Evolutionary conservation across 2,888 invertebrate species (phyloP), one percentile per base, ranked within the genome.

Genomic region (Microctonus hyperodae): DNA sequence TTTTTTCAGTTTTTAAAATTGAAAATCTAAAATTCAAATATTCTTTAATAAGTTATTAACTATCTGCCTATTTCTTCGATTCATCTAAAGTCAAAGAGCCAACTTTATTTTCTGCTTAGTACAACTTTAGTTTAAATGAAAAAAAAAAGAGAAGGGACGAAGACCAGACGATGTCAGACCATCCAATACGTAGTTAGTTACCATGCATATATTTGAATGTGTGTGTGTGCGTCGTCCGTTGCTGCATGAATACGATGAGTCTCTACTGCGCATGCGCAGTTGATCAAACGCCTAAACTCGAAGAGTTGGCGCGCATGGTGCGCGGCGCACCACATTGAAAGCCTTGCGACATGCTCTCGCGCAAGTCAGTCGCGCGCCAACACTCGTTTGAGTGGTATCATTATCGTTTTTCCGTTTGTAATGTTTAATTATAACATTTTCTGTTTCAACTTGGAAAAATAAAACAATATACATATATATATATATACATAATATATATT

Each of bases 311-410:
- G 80, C 77, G 77, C n/a, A n/a, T n/a, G n/a, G n/a, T n/a, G 74
- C 78, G 80, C 77, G 77, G n/a, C n/a, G n/a, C 76, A 77, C 76
- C 75, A 77, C 79, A 82, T 81, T 83, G 79, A 83, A 83, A 83
- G 79, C 81, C 44, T 83, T 83, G 80, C 81, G 81, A 81, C 83
- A 82, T 82, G 81, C 75, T 72, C 76, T 74, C 71, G 72, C 74
- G 78, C 72, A 72, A 79, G 74, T 80, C 83, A 83, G 83, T 83
- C 76, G 83, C 81, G 82, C 83, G 82, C 79, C 78, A 81, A 78
- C 82, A 79, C 75, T 79, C 75, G 77, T 77, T 73, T 70, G 77
- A 73, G 69, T 76, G 73, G 64, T 75, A 73, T 74, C 66, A 70
- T 65, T 60, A 50, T 28, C n/a, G 16, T 53, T 37, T 53, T 25